Base-by-base conservation (phyloP, 2,797 vertebrate species). In the Brotula barbata region DNA sequence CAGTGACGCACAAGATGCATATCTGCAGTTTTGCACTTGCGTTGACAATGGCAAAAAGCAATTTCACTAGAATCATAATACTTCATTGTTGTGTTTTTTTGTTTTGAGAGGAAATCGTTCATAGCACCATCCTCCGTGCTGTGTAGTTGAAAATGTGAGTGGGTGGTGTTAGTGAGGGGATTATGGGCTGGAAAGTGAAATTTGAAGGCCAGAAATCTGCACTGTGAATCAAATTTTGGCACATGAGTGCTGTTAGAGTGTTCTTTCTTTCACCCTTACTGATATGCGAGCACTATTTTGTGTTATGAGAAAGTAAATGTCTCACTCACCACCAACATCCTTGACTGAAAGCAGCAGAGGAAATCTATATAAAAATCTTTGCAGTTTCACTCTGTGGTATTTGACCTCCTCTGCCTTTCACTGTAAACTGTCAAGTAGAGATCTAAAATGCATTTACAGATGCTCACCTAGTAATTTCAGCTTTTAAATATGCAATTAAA, bases 191-290 rank as follows among this genome's bases (percentile, higher is more conserved):
- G 13, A 37, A 37, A 14, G 13, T 37, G 20, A 7, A 31, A 45
- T 66, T 59, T 45, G 1, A 58, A 67, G 17, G 21, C 44, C 46
- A 65, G 43, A 48, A 72, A 72, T 44, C 20, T 58, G 6, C 15
- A 64, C 44, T 59, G 55, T 60, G 39, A 67, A 73, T 34, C 50
- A 33, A 19, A 75, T 25, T 65, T 46, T 33, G 43, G 41, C 64
- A 69, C 43, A 71, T 75, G 66, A 51, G 34, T 16, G 15, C 34
- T 11, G 19, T 66, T 62, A 48, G 45, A 62, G 46, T 20, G 33
- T 16, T 37, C 34, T 64, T 64, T 58, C 16, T 28, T 33, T 11
- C 31, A 6, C n/a, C 41, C 16, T 2, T 39, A 21, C 31, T 10
- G 31, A 33, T 33, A 33, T 33, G 31, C 11, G 5, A 33, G 5